phyloP scores from a whole-genome alignment of 2,113 vertebrate genomes.

The Perca schrenkii region DNA sequence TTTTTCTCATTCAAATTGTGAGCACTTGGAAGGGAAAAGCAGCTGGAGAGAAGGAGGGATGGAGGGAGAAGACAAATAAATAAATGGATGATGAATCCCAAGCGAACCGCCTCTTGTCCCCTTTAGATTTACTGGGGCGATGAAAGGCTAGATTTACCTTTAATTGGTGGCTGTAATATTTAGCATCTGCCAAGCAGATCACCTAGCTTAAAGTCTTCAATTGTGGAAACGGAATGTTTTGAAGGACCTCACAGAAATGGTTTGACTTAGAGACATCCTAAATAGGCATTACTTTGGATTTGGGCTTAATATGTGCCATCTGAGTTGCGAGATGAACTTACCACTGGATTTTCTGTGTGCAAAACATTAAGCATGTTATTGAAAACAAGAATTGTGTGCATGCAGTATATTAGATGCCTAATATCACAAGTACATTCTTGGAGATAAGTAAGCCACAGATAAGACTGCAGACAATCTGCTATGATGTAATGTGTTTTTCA shows the following conservation, averaged over 20 bases:
- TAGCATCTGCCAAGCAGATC: slow-evolving; percentile 81
- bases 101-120: slow-evolving; percentile 60
- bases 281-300: slow-evolving; percentile 76
- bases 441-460: slow-evolving; percentile 55
- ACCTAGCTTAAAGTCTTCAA: slow-evolving; percentile 67
- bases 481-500: slow-evolving; percentile 73
- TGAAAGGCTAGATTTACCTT: slow-evolving; percentile 80
- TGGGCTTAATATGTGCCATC: slow-evolving; percentile 74
- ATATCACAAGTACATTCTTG: slow-evolving; percentile 50
- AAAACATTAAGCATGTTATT: slow-evolving; percentile 52
- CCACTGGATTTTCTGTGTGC: slow-evolving; percentile 43
- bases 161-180: slow-evolving; percentile 76
- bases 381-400: slow-evolving; percentile 50
- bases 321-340: slow-evolving; percentile 65
- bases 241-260: slow-evolving; percentile 71
- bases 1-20: slow-evolving; percentile 9
- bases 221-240: slow-evolving; percentile 66
- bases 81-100: slow-evolving; percentile 71
- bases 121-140: slow-evolving; percentile 73
- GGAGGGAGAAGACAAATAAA: slow-evolving; percentile 72
- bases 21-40: neutral
- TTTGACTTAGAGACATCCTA: slow-evolving; percentile 78
- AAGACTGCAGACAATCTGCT: slow-evolving; percentile 45
- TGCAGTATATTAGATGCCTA: slow-evolving; percentile 43
- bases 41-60: slow-evolving; percentile 32